phyloP scores from a whole-genome alignment of 1,140 invertebrate genomes.

The Halesus radiatus region DNA sequence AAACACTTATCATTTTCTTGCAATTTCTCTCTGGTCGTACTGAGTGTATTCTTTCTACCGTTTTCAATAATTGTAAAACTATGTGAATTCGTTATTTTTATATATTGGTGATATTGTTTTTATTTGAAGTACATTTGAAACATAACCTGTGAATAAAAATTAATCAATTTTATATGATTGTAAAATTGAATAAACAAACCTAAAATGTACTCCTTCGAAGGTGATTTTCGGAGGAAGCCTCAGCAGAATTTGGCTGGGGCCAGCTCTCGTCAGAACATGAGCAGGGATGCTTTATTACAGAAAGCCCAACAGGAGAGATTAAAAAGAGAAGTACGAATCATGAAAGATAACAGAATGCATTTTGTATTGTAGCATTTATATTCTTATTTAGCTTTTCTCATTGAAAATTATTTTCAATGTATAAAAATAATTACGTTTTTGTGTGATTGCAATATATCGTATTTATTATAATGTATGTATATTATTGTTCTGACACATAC shows the following conservation, averaged over 20 bases:
- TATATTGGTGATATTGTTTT: constrained; percentile 29
- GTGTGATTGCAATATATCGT: no score
- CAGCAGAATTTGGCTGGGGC: constrained; percentile 92
- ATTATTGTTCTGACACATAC: no score
- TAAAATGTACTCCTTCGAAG: constrained; percentile 89
- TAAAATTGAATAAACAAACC: background rate
- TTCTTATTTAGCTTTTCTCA: no score
- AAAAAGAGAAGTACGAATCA: constrained; percentile 81
- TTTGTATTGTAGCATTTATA: no score
- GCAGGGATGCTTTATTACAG: constrained; percentile 83
- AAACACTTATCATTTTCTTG: background rate
- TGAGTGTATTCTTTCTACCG: background rate
- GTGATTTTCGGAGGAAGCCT: constrained; percentile 89
- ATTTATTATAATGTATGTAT: no score
- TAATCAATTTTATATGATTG: constrained; percentile 4
- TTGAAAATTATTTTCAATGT: no score
- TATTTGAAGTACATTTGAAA: constrained; percentile 27
- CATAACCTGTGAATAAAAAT: constrained; percentile 37
- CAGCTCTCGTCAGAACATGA: constrained; percentile 77
- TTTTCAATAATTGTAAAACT: background rate
- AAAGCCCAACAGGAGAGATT: constrained; percentile 86
- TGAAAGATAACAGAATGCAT: constrained; percentile 13
- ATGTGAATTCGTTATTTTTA: constrained; percentile 12
- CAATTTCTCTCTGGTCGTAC: background rate
- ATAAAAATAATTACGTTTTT: no score